Percentiles rank a stretch among this genome's conserved stretches.
phyloP scores from a whole-genome alignment of 2,888 invertebrate genomes.

The Ophion costatus region DNA sequence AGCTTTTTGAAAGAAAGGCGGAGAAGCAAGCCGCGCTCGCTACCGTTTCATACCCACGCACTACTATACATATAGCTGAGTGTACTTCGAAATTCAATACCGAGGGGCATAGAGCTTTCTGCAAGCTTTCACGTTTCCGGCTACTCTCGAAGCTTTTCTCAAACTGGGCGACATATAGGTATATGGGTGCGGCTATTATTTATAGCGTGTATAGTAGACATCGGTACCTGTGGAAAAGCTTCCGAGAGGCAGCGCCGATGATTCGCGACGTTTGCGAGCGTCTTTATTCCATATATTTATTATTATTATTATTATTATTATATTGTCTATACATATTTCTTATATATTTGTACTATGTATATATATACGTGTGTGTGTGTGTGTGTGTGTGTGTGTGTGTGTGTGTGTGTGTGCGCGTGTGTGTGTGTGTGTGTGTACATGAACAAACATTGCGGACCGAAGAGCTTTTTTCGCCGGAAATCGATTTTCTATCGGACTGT shows the following conservation, averaged over 20 bases:
- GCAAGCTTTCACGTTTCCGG: slow-evolving; percentile 52
- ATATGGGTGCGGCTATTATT: slow-evolving; percentile 21
- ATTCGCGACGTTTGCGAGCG: slow-evolving; percentile 46
- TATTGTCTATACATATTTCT: neutral
- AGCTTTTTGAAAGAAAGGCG: slow-evolving; percentile 32
- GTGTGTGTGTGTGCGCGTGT: no score
- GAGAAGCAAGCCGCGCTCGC: slow-evolving; percentile 17
- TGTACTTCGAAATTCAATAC: slow-evolving; percentile 47
- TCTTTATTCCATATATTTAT: slow-evolving; percentile 39
- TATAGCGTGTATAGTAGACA: slow-evolving; percentile 6
- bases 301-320: neutral
- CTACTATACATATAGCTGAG: neutral
- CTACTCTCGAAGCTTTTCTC: slow-evolving; percentile 45
- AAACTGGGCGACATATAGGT: slow-evolving; percentile 10
- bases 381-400: no score
- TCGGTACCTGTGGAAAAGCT: slow-evolving; percentile 38
- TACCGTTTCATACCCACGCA: neutral
- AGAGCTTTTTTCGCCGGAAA: slow-evolving; percentile 50
- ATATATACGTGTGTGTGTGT: no score
- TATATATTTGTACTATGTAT: neutral
- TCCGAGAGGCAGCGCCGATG: slow-evolving; percentile 32
- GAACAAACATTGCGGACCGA: neutral
- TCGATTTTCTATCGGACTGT: slow-evolving; percentile 59
- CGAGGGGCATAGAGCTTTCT: slow-evolving; percentile 48
- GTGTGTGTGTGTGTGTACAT: no score